Evolutionary conservation across 2,797 vertebrate genomes (phyloP), one percentile per base, ranked within the genome.

Genomic region (Diplodus sargus): DNA sequence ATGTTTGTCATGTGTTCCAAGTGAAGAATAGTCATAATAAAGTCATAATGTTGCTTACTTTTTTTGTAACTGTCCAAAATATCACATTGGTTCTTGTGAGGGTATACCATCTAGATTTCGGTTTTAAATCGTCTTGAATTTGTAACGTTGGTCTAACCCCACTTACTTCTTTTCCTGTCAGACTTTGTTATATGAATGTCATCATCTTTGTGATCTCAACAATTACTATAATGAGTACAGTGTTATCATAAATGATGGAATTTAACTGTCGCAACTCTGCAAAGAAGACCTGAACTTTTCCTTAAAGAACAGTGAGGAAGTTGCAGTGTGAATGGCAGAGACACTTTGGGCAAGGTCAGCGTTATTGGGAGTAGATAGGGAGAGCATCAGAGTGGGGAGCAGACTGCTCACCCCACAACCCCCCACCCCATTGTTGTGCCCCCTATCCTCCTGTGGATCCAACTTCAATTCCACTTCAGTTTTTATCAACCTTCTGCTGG

Each of bases 401-500:
- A 87, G 61, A 86, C 53, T 92, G 94, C 94, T 94, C 90, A 74
- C n/a, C 63, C 96, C 94, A 34, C 61, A 69, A 64, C 42, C 74
- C 74, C 73, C 87, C 76, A 88, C 89, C 86, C 94, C 92, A 93
- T 96, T 95, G 92, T 96, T 95, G 94, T 94, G 82, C 57, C 84
- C 70, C 65, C 88, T 94, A 95, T 96, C 94, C 96, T 97, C 96
- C 92, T 82, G 95, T 96, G 96, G 96, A 95, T 96, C 96, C 95
- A 95, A 97, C 96, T 98, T 97, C 97, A 97, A 98, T 97, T 97
- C 96, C 97, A 97, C 97, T 98, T 97, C 96, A 97, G 97, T 98
- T 98, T 95, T 97, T 97, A 98, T 98, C 97, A 97, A 96, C 96
- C 96, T 95, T 96, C 95, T 94, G 86, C 95, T 96, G 92, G 91